These are phyloP conservation scores for Hirudo medicinalis DNA, from an alignment of 1,140 invertebrate genomes.

Conservation along the genomic window DNA sequence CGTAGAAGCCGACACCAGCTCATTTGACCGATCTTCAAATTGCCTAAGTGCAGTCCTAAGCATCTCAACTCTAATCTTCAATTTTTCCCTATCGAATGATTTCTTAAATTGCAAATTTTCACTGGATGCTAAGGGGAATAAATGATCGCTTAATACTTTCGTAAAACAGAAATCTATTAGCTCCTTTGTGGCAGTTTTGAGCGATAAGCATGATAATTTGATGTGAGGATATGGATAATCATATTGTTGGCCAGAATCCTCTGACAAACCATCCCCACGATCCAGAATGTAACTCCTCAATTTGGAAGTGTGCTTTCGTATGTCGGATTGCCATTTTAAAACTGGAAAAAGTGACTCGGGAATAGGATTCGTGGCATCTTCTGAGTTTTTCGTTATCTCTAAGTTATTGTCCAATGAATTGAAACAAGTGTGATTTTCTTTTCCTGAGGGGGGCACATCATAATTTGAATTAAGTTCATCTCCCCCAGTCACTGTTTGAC, in stretches of 20 bases:
- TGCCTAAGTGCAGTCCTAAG: background rate
- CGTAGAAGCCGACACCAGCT: background rate
- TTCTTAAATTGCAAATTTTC: background rate
- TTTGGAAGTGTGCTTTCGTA: background rate
- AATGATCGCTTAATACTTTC: background rate
- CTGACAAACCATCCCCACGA: background rate
- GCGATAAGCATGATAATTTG: slow-evolving; percentile 7
- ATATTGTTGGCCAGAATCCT: background rate
- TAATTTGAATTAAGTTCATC: background rate
- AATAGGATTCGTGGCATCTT: background rate
- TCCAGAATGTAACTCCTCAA: background rate
- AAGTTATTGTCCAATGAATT: background rate
- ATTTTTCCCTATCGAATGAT: background rate
- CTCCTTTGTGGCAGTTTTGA: slow-evolving; percentile 15
- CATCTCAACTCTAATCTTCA: slow-evolving; percentile 1
- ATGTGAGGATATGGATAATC: slow-evolving; percentile 3
- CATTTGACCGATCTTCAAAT: slow-evolving; percentile 1
- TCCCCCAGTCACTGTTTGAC: too few relatives aligned
- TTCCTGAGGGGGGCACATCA: background rate
- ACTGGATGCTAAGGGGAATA: background rate
- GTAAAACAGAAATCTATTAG: slow-evolving; percentile 5
- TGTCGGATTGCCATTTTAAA: background rate
- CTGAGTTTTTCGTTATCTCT: background rate
- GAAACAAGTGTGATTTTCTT: background rate
- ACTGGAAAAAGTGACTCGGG: background rate